These are phyloP conservation scores for Furnarius figulus DNA, from an alignment of 2,113 vertebrate genomes.

Conservation along the genomic window DNA sequence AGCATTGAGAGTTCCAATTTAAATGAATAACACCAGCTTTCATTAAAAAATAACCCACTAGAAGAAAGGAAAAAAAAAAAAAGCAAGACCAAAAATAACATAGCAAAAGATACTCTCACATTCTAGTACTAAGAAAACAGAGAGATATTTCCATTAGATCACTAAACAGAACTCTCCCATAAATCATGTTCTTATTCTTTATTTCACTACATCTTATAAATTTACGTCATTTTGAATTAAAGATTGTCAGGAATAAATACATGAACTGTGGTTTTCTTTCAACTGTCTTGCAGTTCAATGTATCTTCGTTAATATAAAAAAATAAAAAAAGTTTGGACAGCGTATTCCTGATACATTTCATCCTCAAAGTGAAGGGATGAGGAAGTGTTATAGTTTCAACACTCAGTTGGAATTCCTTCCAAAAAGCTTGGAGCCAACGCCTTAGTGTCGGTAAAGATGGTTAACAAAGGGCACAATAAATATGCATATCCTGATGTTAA, in stretches of 20 bases:
- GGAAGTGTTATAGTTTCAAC: no score
- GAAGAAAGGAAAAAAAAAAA: not conserved
- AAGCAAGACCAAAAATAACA: not conserved
- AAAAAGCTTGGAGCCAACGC: no score
- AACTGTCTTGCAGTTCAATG: not conserved
- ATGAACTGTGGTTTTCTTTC: not conserved
- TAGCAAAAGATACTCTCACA: rapidly evolving
- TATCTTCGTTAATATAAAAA: not conserved
- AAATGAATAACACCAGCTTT: not conserved
- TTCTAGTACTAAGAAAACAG: not conserved
- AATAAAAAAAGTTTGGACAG: not conserved
- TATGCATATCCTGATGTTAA: no score
- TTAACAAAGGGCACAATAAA: no score
- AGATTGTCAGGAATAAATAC: not conserved
- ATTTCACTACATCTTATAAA: not conserved
- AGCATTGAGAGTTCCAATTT: not conserved
- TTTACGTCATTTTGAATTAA: not conserved
- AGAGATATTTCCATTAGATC: not conserved
- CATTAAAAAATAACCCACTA: not conserved
- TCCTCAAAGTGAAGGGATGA: not conserved
- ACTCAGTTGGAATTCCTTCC: no score
- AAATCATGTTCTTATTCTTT: not conserved
- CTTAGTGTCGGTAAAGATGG: no score
- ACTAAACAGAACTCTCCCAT: not conserved
- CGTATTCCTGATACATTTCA: not conserved